Conservation (phyloP, 1,140 invertebrate species). For the Pogonomyrmex barbatus region DNA sequence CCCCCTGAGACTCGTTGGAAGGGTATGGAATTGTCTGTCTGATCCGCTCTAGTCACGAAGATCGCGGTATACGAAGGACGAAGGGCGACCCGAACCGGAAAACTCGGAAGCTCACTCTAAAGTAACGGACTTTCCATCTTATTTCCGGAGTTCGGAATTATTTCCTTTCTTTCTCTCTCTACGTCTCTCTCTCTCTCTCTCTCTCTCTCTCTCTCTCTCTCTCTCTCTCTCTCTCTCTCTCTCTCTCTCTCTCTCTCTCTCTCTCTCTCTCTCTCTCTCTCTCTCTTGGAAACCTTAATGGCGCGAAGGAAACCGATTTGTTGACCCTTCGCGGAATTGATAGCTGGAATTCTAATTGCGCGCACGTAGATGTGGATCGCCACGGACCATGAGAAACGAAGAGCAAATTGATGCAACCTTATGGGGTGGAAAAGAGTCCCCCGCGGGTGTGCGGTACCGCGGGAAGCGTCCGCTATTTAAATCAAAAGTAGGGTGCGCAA, state of each 20-base stretch:
- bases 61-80: slow-evolving; percentile 20
- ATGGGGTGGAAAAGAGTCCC: slow-evolving; percentile 30
- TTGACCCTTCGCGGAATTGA: slow-evolving; percentile 47
- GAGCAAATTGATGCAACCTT: background rate
- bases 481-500: slow-evolving; percentile 71
- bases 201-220: background rate
- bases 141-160: slow-evolving; percentile 42
- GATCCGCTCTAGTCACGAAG: slow-evolving; percentile 50
- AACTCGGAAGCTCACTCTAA: slow-evolving; percentile 47
- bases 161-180: too few relatives aligned
- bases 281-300: background rate
- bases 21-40: slow-evolving; percentile 71
- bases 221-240: too few relatives aligned
- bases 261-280: background rate
- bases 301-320: slow-evolving; percentile 34
- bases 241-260: background rate
- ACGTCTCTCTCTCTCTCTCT: background rate
- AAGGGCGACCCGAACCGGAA: slow-evolving; percentile 16
- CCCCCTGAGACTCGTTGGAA: slow-evolving; percentile 63
- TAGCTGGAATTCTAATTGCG: slow-evolving; percentile 63
- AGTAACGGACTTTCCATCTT: slow-evolving; percentile 47
- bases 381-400: slow-evolving; percentile 70
- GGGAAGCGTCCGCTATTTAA: slow-evolving; percentile 76
- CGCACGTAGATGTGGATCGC: slow-evolving; percentile 63
- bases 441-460: slow-evolving; percentile 29